A percentile compares a stretch with the other conserved stretches of the same genome.
phyloP scores from a whole-genome alignment of 2,113 vertebrate genomes.

The Typhlomys cinereus region DNA sequence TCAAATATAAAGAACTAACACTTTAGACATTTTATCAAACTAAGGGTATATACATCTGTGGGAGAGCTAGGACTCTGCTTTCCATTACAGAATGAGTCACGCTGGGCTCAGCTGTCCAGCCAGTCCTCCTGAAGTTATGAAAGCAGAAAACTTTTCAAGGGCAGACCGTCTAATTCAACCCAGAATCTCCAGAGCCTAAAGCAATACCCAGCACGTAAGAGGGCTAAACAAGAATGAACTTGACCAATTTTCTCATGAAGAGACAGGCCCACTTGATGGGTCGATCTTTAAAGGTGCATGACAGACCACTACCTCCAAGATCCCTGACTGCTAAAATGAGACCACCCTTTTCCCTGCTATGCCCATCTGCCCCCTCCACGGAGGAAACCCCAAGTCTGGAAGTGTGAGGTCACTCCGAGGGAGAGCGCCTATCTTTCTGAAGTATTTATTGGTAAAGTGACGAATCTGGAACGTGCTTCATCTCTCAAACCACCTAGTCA shows the following conservation, averaged over 20 bases:
- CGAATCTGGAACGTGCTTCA: too few relatives aligned
- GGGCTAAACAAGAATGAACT: neutral
- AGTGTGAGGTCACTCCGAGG: too few relatives aligned
- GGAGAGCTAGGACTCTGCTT: neutral
- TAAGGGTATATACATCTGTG: too few relatives aligned
- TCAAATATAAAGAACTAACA: neutral
- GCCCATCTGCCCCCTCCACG: neutral
- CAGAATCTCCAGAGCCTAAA: neutral
- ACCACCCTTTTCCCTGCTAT: neutral
- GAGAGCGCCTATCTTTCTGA: neutral
- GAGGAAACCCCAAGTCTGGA: neutral
- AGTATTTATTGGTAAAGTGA: neutral
- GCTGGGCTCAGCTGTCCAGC: neutral
- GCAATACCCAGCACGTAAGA: neutral
- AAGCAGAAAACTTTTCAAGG: neutral
- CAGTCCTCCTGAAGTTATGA: neutral
- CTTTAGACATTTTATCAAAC: neutral
- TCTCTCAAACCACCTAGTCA: neutral
- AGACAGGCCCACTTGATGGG: neutral
- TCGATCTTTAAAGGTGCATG: neutral
- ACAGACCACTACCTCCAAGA: neutral
- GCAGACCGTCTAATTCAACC: neutral
- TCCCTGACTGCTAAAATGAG: neutral
- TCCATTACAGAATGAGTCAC: neutral
- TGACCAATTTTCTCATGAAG: too few relatives aligned